These are phyloP conservation scores for Oryzias melastigma DNA, from an alignment of 2,113 vertebrate species.

Conservation along the genomic window DNA sequence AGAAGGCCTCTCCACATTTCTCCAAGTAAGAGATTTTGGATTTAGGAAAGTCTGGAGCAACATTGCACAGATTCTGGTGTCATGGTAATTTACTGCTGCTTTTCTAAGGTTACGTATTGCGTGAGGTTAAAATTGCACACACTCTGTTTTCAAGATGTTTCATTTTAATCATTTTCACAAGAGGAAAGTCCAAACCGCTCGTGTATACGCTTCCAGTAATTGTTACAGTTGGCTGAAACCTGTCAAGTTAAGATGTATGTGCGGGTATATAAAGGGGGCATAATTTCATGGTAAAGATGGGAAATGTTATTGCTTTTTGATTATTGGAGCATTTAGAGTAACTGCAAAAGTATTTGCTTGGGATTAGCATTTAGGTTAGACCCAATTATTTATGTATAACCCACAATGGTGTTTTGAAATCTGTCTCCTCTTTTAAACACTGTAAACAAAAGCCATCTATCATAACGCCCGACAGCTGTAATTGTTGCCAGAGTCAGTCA, in stretches of 20 bases:
- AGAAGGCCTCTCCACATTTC: background rate
- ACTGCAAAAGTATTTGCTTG: slow-evolving; percentile 64
- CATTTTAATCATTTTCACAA: slow-evolving; percentile 60
- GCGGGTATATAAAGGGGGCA: slow-evolving; percentile 70
- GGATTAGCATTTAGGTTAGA: slow-evolving; percentile 64
- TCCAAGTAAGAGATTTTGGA: slow-evolving; percentile 12
- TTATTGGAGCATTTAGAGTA: slow-evolving; percentile 71
- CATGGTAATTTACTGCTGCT: slow-evolving; percentile 1
- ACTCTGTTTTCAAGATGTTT: slow-evolving; percentile 49
- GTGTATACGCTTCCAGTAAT: slow-evolving; percentile 66
- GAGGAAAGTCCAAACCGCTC: slow-evolving; percentile 58
- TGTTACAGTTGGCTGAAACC: slow-evolving; percentile 75
- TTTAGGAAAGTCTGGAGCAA: slow-evolving; percentile 11
- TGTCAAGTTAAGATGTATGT: slow-evolving; percentile 81
- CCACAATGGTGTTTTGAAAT: slow-evolving; percentile 77
- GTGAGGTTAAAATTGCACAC: slow-evolving; percentile 44
- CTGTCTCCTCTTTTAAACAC: slow-evolving; percentile 76
- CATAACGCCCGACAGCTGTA: slow-evolving; percentile 75
- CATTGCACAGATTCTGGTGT: background rate
- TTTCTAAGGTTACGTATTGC: slow-evolving; percentile 18
- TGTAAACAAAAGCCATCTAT: slow-evolving; percentile 83
- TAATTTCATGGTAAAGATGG: slow-evolving; percentile 81
- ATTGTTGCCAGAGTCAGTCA: slow-evolving; percentile 76
- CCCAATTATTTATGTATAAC: slow-evolving; percentile 75
- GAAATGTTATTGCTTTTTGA: slow-evolving; percentile 79